Conservation (phyloP, 1,140 invertebrate genomes). For the Drosophila bocqueti region DNA sequence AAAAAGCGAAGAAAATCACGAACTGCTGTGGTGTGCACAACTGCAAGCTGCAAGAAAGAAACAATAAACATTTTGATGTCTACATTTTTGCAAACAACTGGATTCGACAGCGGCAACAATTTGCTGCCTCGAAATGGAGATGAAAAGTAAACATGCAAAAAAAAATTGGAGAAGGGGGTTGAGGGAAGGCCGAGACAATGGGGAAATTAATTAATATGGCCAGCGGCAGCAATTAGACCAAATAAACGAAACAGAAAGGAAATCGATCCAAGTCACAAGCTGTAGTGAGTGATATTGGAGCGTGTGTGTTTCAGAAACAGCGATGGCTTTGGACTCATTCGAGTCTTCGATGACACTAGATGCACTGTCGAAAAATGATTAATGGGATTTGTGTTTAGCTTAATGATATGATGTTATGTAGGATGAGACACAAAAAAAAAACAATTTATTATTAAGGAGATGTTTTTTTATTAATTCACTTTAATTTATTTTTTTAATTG, state of each 20-base stretch:
- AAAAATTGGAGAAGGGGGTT: neutral
- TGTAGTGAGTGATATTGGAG: neutral
- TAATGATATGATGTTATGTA: neutral
- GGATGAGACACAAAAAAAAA: too few species aligned
- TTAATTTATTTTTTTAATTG: too few species aligned
- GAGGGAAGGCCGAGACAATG: conserved; percentile 8
- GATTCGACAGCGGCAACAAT: conserved; percentile 30
- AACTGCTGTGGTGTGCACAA: conserved; percentile 46
- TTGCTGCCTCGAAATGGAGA: conserved; percentile 48
- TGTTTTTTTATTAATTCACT: too few species aligned
- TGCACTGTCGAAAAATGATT: neutral
- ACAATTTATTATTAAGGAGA: too few species aligned
- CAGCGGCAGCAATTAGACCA: conserved; percentile 50
- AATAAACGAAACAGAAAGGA: conserved; percentile 41
- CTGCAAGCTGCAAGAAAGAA: conserved; percentile 30
- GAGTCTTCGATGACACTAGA: conserved; percentile 12
- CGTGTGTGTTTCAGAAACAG: conserved; percentile 10
- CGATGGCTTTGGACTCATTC: conserved; percentile 2
- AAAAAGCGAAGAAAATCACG: conserved; percentile 73
- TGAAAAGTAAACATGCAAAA: conserved; percentile 59
- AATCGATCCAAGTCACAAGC: conserved; percentile 27
- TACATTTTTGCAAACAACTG: conserved; percentile 35
- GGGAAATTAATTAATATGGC: conserved; percentile 61
- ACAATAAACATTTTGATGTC: conserved; percentile 45
- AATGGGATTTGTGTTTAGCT: neutral